These are phyloP conservation scores for Hedychridium roseum DNA, from an alignment of 2,888 invertebrate species.

Conservation along the genomic window DNA sequence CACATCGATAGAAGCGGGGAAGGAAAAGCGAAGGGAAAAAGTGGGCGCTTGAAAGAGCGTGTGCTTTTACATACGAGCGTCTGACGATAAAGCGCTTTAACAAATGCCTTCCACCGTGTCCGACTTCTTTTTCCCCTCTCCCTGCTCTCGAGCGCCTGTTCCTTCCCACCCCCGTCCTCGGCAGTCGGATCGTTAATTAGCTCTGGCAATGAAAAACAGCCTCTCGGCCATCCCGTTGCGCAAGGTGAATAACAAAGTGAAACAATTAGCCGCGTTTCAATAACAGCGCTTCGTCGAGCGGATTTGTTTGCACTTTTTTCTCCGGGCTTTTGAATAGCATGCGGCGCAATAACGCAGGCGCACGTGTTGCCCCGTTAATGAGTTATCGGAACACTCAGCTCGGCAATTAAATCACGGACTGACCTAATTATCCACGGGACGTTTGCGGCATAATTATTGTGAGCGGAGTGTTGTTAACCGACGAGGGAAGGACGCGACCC, in stretches of 20 bases:
- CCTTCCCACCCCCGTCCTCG: background rate
- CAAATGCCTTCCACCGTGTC: constrained; percentile 33
- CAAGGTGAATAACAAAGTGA: constrained; percentile 33
- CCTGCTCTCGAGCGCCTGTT: too few relatives aligned
- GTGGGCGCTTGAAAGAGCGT: constrained; percentile 23
- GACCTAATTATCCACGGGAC: too few relatives aligned
- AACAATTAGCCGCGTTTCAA: constrained; percentile 46
- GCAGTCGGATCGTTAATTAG: constrained; percentile 38
- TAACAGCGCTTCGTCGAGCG: constrained; percentile 34
- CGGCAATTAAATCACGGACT: too few relatives aligned
- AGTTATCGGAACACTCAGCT: constrained; percentile 1
- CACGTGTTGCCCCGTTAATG: constrained; percentile 1
- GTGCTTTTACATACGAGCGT: constrained; percentile 28
- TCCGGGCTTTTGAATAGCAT: background rate
- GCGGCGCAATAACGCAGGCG: background rate
- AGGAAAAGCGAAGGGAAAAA: too few relatives aligned
- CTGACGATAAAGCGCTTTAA: constrained; percentile 41
- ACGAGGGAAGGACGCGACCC: too few relatives aligned
- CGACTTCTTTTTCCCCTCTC: constrained; percentile 13
- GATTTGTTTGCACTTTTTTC: constrained; percentile 26
- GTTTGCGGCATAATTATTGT: too few relatives aligned
- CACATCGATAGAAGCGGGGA: too few relatives aligned
- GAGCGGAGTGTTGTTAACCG: too few relatives aligned
- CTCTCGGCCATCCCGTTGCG: constrained; percentile 27
- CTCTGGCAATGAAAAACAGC: constrained; percentile 34